Base-by-base conservation (phyloP, 2,113 vertebrate genomes). In the Ophthalmolycus amberensis region DNA sequence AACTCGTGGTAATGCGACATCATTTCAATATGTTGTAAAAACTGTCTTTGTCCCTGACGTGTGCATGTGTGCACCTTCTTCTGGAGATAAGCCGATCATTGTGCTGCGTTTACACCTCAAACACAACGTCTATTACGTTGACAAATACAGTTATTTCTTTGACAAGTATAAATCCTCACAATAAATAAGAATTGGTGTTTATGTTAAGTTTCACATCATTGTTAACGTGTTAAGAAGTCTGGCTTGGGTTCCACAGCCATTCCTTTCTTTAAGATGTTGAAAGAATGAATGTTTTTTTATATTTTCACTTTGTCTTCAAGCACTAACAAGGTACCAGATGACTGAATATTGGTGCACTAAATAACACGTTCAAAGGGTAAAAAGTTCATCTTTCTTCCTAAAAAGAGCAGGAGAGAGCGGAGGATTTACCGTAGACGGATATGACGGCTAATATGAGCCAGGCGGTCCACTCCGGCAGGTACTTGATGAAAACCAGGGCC, bases 401-500 rank as follows among this genome's bases (percentile, higher is more conserved):
- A n/a, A 67, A 69, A 66, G 48, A 58, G 66, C 0, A 6, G 32
- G 38, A 46, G 20, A 5, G 27, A 25, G 5, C 32, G 22, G 22
- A 44, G 27, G 77, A 76, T 58, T 87, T 89, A 99, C 98, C 98
- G 65, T 99, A 99, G 84, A 99, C 96, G 14, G 98, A 99, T 89
- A 99, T 99, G 84, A 97, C 97, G 52, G 97, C 98, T 85, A 99
- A 90, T 90, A 99, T 99, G 90, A 99, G 97, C 98, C 98, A 99
- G 0, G 98, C 97, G 10, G 98, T 99, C 98, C 98, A 99, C 82
- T 99, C 98, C 1, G 98, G 98, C 82, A 99, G 97, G 88, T 99
- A 99, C 89, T 99, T 99, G 91, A 99, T 99, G 94, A 99, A 99
- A 59, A 99, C 98, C 89, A 99, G 94, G 32, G 98, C 98, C 98